A percentile compares a stretch with the other conserved stretches of the same genome.
phyloP scores from a whole-genome alignment of 2,888 invertebrate genomes.

The Eupithecia insigniata region DNA sequence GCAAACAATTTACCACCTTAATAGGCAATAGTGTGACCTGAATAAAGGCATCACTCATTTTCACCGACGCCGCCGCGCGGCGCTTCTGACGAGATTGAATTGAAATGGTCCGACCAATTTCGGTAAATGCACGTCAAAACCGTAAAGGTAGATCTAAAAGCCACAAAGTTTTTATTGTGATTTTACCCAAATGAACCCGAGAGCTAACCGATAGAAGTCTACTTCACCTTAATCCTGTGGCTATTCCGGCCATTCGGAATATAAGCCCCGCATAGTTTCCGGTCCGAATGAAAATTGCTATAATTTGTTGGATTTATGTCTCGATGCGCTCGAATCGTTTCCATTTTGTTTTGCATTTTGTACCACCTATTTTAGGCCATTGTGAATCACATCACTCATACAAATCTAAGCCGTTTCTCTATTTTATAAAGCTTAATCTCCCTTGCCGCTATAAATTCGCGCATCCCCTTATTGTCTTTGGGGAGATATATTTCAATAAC shows the following conservation, averaged over 20 bases:
- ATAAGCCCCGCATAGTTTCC: constrained; percentile 18
- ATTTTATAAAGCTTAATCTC: constrained; percentile 55
- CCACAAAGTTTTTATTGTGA: constrained; percentile 9
- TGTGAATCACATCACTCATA: constrained; percentile 41
- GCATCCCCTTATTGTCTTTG: constrained; percentile 68
- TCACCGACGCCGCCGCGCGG: constrained; percentile 8
- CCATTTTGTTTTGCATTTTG: constrained; percentile 69
- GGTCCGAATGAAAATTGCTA: constrained; percentile 60
- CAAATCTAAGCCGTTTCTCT: constrained; percentile 52
- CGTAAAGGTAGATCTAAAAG: constrained; percentile 8
- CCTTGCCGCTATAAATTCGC: constrained; percentile 47
- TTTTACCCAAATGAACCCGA: constrained; percentile 6
- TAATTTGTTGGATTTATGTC: constrained; percentile 68
- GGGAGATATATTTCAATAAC: constrained; percentile 81
- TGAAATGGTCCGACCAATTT: constrained; percentile 14
- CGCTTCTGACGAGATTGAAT: constrained; percentile 28
- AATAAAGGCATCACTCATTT: constrained; percentile 27
- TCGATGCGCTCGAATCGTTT: constrained; percentile 69
- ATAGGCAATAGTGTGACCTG: constrained; percentile 23
- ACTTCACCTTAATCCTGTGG: constrained; percentile 12
- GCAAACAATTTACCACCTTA: constrained; percentile 16
- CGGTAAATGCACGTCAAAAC: constrained; percentile 8
- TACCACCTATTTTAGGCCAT: constrained; percentile 61
- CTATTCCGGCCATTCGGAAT: constrained; percentile 6
- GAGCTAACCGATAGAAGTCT: not conserved